Conservation (phyloP, 1,140 invertebrate species). For the Episyrphus balteatus region DNA sequence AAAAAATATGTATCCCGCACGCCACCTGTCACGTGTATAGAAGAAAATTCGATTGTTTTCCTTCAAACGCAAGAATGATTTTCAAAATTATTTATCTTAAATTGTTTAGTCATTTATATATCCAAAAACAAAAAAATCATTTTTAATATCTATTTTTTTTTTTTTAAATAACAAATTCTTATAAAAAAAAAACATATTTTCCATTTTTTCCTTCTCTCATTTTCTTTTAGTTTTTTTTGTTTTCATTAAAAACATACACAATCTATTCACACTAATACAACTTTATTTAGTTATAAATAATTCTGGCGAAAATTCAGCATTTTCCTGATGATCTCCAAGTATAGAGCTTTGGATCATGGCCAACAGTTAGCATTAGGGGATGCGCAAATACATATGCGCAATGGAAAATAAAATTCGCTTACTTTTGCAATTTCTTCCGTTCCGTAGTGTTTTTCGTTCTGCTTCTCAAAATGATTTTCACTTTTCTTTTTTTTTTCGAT, state of each 20-base stretch:
- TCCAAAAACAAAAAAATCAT: too few relatives aligned
- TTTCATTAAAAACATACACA: background rate
- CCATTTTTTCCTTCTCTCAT: background rate
- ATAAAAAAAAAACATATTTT: background rate
- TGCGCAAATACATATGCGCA: conserved; percentile 5
- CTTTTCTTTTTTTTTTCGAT: too few relatives aligned
- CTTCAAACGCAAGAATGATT: too few relatives aligned
- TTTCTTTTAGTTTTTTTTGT: background rate
- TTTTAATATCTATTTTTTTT: too few relatives aligned
- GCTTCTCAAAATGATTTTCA: too few relatives aligned
- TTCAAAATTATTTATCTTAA: too few relatives aligned
- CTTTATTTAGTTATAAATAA: conserved; percentile 33
- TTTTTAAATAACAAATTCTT: background rate
- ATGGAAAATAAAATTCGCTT: background rate
- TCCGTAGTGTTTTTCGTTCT: too few relatives aligned
- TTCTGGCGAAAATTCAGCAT: conserved; percentile 38
- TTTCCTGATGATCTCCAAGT: conserved; percentile 53
- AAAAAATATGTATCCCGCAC: too few relatives aligned
- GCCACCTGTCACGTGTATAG: too few relatives aligned
- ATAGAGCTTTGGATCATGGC: conserved; percentile 55
- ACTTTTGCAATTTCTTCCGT: background rate
- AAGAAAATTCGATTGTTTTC: too few relatives aligned
- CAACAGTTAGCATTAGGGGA: conserved; percentile 33
- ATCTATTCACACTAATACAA: too few relatives aligned
- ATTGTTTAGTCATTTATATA: too few relatives aligned